Evolutionary conservation across 1,140 invertebrate genomes (phyloP), one percentile per base, ranked within the genome.

Genomic region (Ylistrum balloti): DNA sequence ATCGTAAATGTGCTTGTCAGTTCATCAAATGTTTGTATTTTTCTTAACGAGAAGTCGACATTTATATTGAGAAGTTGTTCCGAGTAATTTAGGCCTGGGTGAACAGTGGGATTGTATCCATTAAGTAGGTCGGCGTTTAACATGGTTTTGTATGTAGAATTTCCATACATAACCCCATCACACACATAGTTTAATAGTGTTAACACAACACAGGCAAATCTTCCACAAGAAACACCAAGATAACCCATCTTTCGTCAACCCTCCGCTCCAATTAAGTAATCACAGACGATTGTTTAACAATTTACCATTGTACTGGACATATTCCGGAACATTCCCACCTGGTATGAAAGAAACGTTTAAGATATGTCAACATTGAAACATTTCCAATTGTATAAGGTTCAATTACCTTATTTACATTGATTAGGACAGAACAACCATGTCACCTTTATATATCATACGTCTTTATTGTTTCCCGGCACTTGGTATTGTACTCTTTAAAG

Each of bases 1-100:
- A 89, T 45, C 3, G 56, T 33, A 33, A 89, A 85, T 86, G 74
- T 41, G n/a, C 88, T 33, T 20, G 33, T 32, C 15, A 32, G 17
- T 33, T 89, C 88, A 0, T 35, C 34, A 34, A 89, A 86, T 41
- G 38, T 86, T 86, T 89, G 85, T 0, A 89, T 38, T 45, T 38
- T 86, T 20, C 33, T 15, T 28, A 89, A 28, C 38, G n/a, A 33
- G 35, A 89, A 89, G 33, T 22, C 33, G 1, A 86, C 32, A n/a
- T 86, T 86, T 20, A 89, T 45, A 2, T 45, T 11, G 22, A 86
- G 15, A 85, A 86, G 88, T 33, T 38, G n/a, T 17, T n/a, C 34
- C 22, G 85, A 33, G 0, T 35, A n/a, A 0, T 74, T 22, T 5
- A 9, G 56, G 0, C 88, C 88, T 7, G 88, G 88, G 10, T 38